Conservation (phyloP, 2,888 invertebrate genomes). For the Strigamia maritima region DNA sequence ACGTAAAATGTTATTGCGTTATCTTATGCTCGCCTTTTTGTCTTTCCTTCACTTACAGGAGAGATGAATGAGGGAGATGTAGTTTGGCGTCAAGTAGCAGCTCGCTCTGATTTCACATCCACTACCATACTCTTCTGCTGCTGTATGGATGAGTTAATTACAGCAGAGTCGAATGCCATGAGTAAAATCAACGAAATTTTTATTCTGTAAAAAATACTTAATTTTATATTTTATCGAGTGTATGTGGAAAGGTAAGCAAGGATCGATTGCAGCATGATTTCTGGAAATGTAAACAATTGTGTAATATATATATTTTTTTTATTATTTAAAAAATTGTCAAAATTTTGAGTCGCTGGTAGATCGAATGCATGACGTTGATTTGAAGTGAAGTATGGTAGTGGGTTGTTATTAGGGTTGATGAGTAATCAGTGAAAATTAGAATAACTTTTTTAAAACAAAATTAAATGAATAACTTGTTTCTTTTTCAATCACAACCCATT, state of each 20-base stretch:
- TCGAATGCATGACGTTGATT: neutral
- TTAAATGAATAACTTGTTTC: neutral
- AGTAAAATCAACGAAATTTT: neutral
- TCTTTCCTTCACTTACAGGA: neutral
- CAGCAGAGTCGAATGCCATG: neutral
- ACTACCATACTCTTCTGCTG: constrained; percentile 1
- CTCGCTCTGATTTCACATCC: constrained; percentile 4
- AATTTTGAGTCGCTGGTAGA: neutral
- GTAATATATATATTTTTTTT: neutral
- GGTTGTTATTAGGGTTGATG: neutral
- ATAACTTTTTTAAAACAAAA: neutral
- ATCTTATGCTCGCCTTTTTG: neutral
- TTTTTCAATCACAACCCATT: constrained; percentile 4
- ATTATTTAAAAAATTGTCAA: neutral
- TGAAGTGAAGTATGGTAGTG: neutral
- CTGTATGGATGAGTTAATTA: neutral
- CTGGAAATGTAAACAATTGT: neutral
- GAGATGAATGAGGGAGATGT: neutral
- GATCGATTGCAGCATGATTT: neutral
- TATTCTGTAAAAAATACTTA: neutral
- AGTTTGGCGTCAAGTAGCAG: neutral
- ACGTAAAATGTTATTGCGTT: neutral
- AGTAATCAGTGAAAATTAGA: neutral
- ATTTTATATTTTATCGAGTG: neutral
- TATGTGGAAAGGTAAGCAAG: neutral